A percentile compares a stretch with the other conserved stretches of the same genome.
phyloP scores from a whole-genome alignment of 1,140 invertebrate species.

The Nebria ingens region DNA sequence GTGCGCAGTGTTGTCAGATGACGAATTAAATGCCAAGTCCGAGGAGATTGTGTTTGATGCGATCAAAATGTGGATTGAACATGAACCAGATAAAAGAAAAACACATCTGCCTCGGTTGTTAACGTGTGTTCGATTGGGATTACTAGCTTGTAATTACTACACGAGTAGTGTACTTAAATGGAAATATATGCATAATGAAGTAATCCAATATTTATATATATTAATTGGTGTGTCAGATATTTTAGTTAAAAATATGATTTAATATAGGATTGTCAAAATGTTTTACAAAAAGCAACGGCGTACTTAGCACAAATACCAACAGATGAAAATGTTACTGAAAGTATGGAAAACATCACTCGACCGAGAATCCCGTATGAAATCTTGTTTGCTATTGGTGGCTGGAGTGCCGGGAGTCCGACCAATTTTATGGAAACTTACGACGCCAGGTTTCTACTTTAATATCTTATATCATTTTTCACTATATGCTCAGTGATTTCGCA shows the following conservation, averaged over 20 bases:
- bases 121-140: constrained; percentile 52
- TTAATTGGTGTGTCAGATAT: too few species aligned
- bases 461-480: too few species aligned
- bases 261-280: not conserved
- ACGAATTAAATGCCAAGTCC: constrained; percentile 52
- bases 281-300: not conserved
- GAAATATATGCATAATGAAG: too few species aligned
- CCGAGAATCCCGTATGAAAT: constrained; percentile 59
- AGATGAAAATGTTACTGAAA: not conserved
- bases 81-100: constrained; percentile 38
- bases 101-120: constrained; percentile 46
- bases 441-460: constrained; percentile 37
- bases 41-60: constrained; percentile 60
- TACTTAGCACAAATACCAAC: not conserved
- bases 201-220: too few species aligned
- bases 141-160: constrained; percentile 53
- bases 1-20: constrained; percentile 43
- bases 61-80: constrained; percentile 49
- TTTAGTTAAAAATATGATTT: not conserved
- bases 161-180: constrained; percentile 47
- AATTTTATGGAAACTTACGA: constrained; percentile 73
- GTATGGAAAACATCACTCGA: constrained; percentile 19
- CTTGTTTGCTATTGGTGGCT: constrained; percentile 63
- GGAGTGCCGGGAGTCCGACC: constrained; percentile 68
- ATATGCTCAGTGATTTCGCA: too few species aligned